Conservation (phyloP, 2,113 vertebrate species). For the Lonchura striata region DNA sequence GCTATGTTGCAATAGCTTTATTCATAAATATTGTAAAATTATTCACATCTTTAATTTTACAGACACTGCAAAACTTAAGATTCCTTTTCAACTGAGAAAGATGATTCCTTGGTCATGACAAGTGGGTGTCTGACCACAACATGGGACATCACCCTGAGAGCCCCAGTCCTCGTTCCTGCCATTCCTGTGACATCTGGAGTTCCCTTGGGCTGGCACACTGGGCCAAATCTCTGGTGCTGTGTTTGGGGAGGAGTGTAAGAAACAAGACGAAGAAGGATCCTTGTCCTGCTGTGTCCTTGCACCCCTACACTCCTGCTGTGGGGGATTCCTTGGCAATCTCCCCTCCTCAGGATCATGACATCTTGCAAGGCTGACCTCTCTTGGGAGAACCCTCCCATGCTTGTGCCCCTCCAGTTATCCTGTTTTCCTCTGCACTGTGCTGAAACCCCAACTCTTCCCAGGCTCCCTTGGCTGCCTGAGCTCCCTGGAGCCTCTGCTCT, state of each 20-base stretch:
- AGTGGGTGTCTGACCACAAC: fast-evolving
- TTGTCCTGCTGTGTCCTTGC: neutral
- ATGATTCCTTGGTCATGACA: neutral
- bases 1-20: neutral
- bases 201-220: neutral
- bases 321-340: fast-evolving
- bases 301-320: fast-evolving
- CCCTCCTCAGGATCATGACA: neutral
- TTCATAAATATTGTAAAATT: constrained; percentile 11
- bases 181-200: neutral
- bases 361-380: neutral
- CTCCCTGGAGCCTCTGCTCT: neutral
- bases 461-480: neutral
- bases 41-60: neutral
- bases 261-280: neutral
- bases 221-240: neutral
- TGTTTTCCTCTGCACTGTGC: neutral
- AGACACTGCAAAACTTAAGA: neutral
- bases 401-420: neutral
- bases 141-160: fast-evolving
- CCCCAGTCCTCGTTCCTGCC: neutral
- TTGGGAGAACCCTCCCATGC: neutral
- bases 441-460: neutral
- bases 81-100: neutral
- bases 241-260: neutral